Evolutionary conservation across 2,113 vertebrate genomes (phyloP), one percentile per base, ranked within the genome.

Genomic region (Spea multiplicata): DNA sequence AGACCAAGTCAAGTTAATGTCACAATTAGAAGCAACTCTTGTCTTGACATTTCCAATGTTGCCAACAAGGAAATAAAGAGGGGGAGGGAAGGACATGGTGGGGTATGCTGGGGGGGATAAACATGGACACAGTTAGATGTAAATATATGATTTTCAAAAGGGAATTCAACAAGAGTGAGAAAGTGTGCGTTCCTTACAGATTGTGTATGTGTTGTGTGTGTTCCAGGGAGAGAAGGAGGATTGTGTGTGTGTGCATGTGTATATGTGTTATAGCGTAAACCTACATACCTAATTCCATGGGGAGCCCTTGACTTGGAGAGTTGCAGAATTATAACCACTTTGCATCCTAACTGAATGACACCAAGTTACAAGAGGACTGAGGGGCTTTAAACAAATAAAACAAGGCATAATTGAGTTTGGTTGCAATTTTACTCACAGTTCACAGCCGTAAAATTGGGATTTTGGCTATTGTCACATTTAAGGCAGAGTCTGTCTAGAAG

Each of bases 1-100:
- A 80, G 78, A 64, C 78, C 71, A 73, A 80, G 71, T 73, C 78
- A 80, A 80, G 64, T 71, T 73, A 66, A 80, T 80, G 77, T 80
- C 77, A 80, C 61, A 66, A 67, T 73, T 73, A 73, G 70, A 71
- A 79, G 46, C 70, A 73, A 67, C 71, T 73, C 55, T 67, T 73
- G 62, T 73, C 78, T 73, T 80, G 78, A 80, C 64, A 71, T 80
- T 80, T 62, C 62, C 78, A 80, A 78, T 78, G 70, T 53, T 80
- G 77, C 50, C 76, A 66, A 71, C 69, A 53, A 44, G 59, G 62
- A 65, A 71, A 72, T 72, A 30, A 78, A 62, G 66, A 59, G 49
- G 44, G 10, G 14, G 50, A 49, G 65, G 67, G 61, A 48, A 16
- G 57, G 6, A 59, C 4, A 13, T 4, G 55, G 14, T 12, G 14